Conservation (phyloP, 2,797 vertebrate species). For the Acridotheres tristis region DNA sequence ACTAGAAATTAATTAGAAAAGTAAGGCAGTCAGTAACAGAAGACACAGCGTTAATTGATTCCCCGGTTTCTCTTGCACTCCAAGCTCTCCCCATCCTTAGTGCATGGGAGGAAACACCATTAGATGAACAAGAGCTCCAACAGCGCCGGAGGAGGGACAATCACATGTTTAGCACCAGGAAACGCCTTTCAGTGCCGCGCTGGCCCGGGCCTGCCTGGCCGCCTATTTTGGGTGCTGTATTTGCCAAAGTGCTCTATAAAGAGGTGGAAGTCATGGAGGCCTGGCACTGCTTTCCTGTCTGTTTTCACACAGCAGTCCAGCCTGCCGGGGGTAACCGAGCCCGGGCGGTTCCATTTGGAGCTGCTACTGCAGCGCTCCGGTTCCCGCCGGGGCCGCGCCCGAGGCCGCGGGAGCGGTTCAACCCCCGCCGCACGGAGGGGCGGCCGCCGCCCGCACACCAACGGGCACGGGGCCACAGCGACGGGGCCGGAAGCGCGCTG, state of each 20-base stretch:
- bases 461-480: rapidly evolving
- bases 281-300: rapidly evolving
- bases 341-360: not conserved
- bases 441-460: not conserved
- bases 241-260: not conserved
- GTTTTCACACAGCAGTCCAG: not conserved
- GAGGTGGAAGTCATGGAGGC: rapidly evolving
- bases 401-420: not conserved
- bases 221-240: rapidly evolving
- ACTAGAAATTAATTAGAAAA: not conserved
- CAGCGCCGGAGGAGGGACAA: rapidly evolving
- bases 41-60: rapidly evolving
- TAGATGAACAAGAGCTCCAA: rapidly evolving
- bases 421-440: not conserved
- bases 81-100: not conserved
- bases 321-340: not conserved
- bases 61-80: not conserved
- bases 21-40: too few relatives aligned
- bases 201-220: not conserved
- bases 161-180: rapidly evolving
- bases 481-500: too few relatives aligned
- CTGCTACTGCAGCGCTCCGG: too few relatives aligned
- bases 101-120: rapidly evolving
- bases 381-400: not conserved
- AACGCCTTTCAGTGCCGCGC: not conserved